These are phyloP conservation scores for Apogon hyalosoma DNA, from an alignment of 2,797 vertebrate genomes.

Conservation along the genomic window DNA sequence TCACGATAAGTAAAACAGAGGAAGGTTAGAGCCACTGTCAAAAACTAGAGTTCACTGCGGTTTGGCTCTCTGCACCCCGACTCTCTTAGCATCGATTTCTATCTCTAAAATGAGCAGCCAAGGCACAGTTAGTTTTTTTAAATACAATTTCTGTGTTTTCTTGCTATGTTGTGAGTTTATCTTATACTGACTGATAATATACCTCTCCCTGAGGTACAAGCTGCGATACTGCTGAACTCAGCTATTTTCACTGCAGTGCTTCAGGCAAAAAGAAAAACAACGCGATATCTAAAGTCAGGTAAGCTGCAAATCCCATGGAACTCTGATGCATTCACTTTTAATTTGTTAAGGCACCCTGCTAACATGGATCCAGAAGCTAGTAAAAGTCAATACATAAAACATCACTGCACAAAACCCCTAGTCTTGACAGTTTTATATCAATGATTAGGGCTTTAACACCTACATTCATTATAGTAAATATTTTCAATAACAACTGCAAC, in stretches of 20 bases:
- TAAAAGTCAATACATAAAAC: too few species aligned
- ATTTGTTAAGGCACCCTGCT: too few species aligned
- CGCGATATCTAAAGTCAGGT: too few species aligned
- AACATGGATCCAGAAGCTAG: too few species aligned
- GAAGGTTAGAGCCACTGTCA: not conserved
- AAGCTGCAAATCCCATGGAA: too few species aligned
- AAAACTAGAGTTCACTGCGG: not conserved
- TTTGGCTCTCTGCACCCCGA: not conserved
- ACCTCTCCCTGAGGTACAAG: slow-evolving; percentile 6
- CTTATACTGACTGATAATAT: not conserved
- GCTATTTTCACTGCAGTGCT: slow-evolving; percentile 36
- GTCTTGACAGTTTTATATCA: too few species aligned
- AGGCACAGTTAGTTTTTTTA: slow-evolving; percentile 8
- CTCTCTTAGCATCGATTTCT: slow-evolving; percentile 14
- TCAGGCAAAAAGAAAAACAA: not conserved
- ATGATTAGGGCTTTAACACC: too few species aligned
- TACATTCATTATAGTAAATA: too few species aligned
- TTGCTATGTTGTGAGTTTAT: slow-evolving; percentile 25
- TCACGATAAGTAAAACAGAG: too few species aligned
- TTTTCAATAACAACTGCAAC: too few species aligned
- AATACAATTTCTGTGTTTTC: not conserved
- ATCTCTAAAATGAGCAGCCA: slow-evolving; percentile 6
- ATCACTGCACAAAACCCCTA: too few species aligned
- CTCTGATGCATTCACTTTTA: too few species aligned
- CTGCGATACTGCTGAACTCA: slow-evolving; percentile 40